A percentile compares a stretch with the other conserved stretches of the same genome.
Conservation (phyloP, 2,797 vertebrate genomes). For the Myripristis murdjan region DNA sequence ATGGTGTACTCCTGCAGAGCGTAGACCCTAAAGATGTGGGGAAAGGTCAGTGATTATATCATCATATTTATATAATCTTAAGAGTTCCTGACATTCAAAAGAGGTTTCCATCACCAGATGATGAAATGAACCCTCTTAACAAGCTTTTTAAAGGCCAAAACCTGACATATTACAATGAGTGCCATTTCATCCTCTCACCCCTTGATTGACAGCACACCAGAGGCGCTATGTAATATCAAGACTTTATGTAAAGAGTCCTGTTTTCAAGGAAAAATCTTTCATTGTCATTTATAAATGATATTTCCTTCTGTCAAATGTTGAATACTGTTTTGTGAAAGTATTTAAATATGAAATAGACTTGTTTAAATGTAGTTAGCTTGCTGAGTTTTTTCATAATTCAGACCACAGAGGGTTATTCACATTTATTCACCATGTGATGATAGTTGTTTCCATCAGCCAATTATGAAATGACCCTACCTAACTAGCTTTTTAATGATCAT, state of each 20-base stretch:
- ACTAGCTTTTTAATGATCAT: background rate
- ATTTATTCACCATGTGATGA: slow-evolving; percentile 25
- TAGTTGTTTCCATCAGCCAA: background rate
- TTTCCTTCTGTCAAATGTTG: too few relatives aligned
- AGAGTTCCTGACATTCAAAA: too few relatives aligned
- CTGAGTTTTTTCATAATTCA: too few relatives aligned
- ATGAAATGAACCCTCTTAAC: slow-evolving; percentile 7
- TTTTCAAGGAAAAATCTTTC: too few relatives aligned
- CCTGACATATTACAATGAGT: slow-evolving; percentile 1
- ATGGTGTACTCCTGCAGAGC: background rate
- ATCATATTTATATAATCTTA: too few relatives aligned
- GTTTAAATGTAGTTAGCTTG: too few relatives aligned
- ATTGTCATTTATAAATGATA: too few relatives aligned
- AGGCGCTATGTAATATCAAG: background rate
- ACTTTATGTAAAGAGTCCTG: background rate
- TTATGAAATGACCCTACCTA: slow-evolving; percentile 25
- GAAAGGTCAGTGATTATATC: background rate
- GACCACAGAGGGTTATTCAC: too few relatives aligned
- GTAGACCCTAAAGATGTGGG: background rate
- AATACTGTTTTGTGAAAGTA: too few relatives aligned
- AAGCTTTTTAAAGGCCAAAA: background rate
- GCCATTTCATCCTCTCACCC: background rate
- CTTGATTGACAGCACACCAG: slow-evolving; percentile 1
- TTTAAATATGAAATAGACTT: too few relatives aligned
- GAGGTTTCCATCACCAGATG: background rate